These are phyloP conservation scores for Musca domestica DNA, from an alignment of 1,140 invertebrate genomes.

Conservation along the genomic window DNA sequence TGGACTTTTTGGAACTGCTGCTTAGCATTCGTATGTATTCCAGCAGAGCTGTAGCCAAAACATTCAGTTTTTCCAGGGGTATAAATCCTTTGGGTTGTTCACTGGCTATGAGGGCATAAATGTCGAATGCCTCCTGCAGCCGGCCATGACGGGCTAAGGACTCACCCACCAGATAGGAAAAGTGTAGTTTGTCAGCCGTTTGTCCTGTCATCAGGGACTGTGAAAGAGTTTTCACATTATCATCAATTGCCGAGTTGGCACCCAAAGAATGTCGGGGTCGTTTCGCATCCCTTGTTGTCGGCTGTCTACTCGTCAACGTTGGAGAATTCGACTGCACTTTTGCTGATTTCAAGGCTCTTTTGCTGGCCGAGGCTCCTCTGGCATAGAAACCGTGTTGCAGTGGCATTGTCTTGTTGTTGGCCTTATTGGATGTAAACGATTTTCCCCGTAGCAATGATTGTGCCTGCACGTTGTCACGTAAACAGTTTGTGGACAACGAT, in stretches of 20 bases:
- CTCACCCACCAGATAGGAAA: slow-evolving; percentile 57
- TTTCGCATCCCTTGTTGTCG: neutral
- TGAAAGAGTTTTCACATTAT: neutral
- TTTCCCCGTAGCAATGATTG: too few species aligned
- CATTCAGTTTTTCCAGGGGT: slow-evolving; percentile 54
- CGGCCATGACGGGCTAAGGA: slow-evolving; percentile 57
- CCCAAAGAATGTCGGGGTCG: slow-evolving; percentile 1
- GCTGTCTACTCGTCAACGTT: too few species aligned
- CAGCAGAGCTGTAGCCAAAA: slow-evolving; percentile 37
- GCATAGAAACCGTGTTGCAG: slow-evolving; percentile 44
- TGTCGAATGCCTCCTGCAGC: slow-evolving; percentile 57
- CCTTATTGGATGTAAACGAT: neutral
- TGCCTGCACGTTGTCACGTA: slow-evolving; percentile 4
- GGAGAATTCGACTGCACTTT: slow-evolving; percentile 23
- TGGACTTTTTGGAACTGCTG: neutral
- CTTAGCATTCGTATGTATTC: slow-evolving; percentile 30
- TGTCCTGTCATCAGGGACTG: neutral
- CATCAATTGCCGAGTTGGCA: slow-evolving; percentile 16
- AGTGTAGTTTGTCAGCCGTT: slow-evolving; percentile 41
- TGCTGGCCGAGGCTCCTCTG: slow-evolving; percentile 38
- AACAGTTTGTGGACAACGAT: slow-evolving; percentile 1
- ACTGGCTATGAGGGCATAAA: slow-evolving; percentile 58
- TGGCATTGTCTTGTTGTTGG: slow-evolving; percentile 37
- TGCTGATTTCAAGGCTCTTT: slow-evolving; percentile 31
- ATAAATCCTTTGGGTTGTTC: slow-evolving; percentile 49